Conservation (phyloP, 1,140 invertebrate species). For the Aethina tumida region DNA sequence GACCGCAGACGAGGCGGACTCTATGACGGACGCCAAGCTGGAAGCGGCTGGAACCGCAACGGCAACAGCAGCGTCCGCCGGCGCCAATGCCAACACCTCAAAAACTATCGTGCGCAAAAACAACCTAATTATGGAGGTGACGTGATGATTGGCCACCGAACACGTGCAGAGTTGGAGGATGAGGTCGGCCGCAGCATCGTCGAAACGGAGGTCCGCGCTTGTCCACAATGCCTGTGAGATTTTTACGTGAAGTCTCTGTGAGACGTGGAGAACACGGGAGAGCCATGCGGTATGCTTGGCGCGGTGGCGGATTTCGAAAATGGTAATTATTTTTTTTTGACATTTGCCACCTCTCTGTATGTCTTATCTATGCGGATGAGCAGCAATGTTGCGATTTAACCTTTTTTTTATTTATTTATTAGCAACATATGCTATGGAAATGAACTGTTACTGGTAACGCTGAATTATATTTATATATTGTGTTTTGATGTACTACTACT, state of each 20-base stretch:
- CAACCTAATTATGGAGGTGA: conserved; percentile 35
- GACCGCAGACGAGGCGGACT: conserved; percentile 23
- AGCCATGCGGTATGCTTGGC: background rate
- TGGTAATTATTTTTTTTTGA: no score
- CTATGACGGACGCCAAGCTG: conserved; percentile 20
- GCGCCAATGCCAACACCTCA: background rate
- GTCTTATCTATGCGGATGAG: no score
- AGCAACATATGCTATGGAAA: no score
- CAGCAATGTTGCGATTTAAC: no score
- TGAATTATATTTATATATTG: no score
- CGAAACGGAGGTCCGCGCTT: conserved; percentile 12
- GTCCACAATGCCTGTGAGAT: conserved; percentile 5
- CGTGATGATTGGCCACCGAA: conserved; percentile 35
- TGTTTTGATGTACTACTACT: no score
- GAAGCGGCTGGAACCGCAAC: conserved; percentile 16
- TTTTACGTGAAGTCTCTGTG: conserved; percentile 1
- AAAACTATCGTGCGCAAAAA: conserved; percentile 29
- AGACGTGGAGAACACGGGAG: background rate
- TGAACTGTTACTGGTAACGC: no score
- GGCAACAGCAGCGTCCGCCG: conserved; percentile 14
- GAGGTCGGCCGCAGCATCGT: conserved; percentile 17
- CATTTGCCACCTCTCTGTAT: no score
- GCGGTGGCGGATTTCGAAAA: conserved; percentile 2
- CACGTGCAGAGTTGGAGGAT: no score
- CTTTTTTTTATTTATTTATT: no score